Base-by-base conservation (phyloP, 2,797 vertebrate genomes). In the Onychomys leucogaster region DNA sequence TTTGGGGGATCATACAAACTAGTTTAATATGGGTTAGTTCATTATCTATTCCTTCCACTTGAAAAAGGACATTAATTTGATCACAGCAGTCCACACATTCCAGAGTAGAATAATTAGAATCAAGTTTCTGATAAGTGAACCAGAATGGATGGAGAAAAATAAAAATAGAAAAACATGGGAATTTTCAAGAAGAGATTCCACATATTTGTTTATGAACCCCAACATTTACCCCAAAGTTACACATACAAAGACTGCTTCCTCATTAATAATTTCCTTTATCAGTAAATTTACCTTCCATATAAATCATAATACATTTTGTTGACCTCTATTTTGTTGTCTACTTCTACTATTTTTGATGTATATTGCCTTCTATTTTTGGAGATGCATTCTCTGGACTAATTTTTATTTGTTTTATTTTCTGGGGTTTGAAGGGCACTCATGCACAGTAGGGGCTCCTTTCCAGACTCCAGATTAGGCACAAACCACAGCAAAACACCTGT, bases 291-390 rank as follows among this genome's bases (percentile, higher is more conserved):
- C 43, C 76, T 32, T n/a, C 21, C 37, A 63, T 71, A 41, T 13
- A 32, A 76, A 85, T 71, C 34, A 76, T 92, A 55, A 52, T 71
- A 55, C n/a, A 59, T 92, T 85, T 91, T 93, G 7, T 73, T 89
- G 52, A 84, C 29, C 75, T 83, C 34, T 91, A 5, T 61, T 91
- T 86, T 73, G 23, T 65, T 37, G 67, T 55, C 23, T 75, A 43
- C 59, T 67, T 78, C 25, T 97, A 29, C 21, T 83, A 46, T 83
- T 86, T 91, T 91, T 89, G 25, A 41, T 96, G 29, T 49, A 27
- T 85, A 32, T 91, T 95, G 12, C n/a, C n/a, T 90, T 80, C 16
- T 61, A 67, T 57, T 81, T 89, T 71, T 85, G 90, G 71, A 65
- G 27, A 59, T 89, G 73, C 88, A 89, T 90, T 93, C 19, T 89